Evolutionary conservation across 2,888 invertebrate species (phyloP).

Genomic region (Clanis bilineata): DNA sequence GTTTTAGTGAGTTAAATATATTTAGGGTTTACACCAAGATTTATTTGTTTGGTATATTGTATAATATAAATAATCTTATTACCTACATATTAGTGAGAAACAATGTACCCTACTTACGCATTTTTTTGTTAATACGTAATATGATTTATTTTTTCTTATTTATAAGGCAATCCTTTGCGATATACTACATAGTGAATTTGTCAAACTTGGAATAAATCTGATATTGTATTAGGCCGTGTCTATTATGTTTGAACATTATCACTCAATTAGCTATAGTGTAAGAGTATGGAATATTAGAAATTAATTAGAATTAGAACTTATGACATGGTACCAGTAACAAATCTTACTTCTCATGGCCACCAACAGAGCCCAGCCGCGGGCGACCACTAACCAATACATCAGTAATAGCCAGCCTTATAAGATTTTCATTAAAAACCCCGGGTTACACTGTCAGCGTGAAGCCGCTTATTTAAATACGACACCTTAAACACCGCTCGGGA

Average conservation of each 20-base stretch:
- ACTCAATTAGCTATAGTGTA: too few species aligned
- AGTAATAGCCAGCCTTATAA: conserved; percentile 4
- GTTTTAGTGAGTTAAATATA: background rate
- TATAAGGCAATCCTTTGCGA: background rate
- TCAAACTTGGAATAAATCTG: too few species aligned
- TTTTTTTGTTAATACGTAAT: background rate
- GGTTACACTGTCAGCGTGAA: background rate
- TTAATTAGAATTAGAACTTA: background rate
- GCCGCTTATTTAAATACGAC: conserved; percentile 1
- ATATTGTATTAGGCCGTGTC: too few species aligned
- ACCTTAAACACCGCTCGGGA: conserved; percentile 3
- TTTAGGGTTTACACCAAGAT: background rate
- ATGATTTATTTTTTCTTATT: background rate
- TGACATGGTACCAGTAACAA: background rate
- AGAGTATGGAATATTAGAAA: background rate
- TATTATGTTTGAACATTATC: too few species aligned
- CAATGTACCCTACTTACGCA: too few species aligned
- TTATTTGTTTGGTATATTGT: too few species aligned
- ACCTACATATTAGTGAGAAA: too few species aligned
- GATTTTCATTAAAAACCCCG: conserved; percentile 5
- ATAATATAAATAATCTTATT: too few species aligned
- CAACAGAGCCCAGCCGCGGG: background rate
- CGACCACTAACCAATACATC: background rate
- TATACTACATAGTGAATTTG: too few species aligned
- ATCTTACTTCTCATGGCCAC: background rate